These are phyloP conservation scores for Stenopsyche tienmushanensis DNA, from an alignment of 1,140 invertebrate species.

Conservation along the genomic window DNA sequence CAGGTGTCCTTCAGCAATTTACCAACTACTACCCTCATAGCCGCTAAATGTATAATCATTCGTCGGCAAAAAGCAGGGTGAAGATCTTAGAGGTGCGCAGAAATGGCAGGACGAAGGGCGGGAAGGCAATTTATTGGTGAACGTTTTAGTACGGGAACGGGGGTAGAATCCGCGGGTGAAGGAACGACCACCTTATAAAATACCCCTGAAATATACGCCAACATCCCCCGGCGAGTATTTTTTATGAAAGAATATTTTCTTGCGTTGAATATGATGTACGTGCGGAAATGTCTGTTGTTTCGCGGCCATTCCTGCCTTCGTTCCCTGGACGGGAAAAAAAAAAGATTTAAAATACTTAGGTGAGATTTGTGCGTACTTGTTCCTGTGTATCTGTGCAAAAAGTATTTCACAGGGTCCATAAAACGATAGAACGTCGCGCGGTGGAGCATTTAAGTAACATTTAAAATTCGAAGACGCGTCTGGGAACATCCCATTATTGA, in stretches of 20 bases:
- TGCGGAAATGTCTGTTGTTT: slow-evolving; percentile 15
- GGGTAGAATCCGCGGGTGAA: not conserved
- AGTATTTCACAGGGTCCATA: not conserved
- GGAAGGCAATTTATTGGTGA: slow-evolving; percentile 24
- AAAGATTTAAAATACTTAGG: slow-evolving; percentile 6
- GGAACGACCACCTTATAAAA: slow-evolving; percentile 4
- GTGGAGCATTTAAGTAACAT: not conserved
- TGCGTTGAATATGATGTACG: slow-evolving; percentile 19
- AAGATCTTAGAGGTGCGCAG: slow-evolving; percentile 8
- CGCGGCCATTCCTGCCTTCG: not conserved
- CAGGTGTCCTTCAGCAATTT: not conserved
- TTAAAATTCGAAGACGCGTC: slow-evolving; percentile 6
- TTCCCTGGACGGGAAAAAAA: not conserved
- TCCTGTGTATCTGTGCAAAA: not conserved
- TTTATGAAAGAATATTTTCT: slow-evolving; percentile 24
- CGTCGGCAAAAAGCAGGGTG: not conserved
- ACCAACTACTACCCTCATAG: not conserved
- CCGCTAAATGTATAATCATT: not conserved
- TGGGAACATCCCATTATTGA: not conserved
- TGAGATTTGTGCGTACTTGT: not conserved
- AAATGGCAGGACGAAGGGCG: slow-evolving; percentile 5
- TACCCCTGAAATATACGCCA: slow-evolving; percentile 2
- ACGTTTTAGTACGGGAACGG: not conserved
- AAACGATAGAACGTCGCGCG: not conserved
- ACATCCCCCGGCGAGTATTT: not conserved